Evolutionary conservation across 2,797 vertebrate species (phyloP).

Genomic region (Mycteria americana): DNA sequence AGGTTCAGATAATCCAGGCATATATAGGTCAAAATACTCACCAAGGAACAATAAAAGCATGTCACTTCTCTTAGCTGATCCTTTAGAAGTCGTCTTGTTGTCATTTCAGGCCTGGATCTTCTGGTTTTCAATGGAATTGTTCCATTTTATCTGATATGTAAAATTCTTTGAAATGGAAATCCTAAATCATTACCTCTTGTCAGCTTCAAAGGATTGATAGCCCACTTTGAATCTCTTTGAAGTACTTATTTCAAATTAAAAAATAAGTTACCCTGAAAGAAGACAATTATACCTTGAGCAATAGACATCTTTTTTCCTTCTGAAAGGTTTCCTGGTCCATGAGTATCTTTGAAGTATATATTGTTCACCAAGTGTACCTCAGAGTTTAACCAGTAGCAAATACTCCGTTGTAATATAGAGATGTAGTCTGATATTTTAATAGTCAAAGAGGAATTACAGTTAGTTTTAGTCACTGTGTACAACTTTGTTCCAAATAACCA

Average conservation of each 20-base stretch:
- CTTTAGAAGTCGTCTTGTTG: slow-evolving; percentile 11
- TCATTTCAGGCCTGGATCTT: slow-evolving; percentile 28
- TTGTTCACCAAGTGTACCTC: neutral
- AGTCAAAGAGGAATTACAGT: neutral
- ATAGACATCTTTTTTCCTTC: neutral
- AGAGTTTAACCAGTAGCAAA: neutral
- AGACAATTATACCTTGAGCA: slow-evolving; percentile 54
- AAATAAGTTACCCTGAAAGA: slow-evolving; percentile 48
- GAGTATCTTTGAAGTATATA: neutral
- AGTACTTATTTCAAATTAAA: slow-evolving; percentile 60
- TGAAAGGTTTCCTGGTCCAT: neutral
- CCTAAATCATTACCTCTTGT: slow-evolving; percentile 62
- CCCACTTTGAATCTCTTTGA: slow-evolving; percentile 62
- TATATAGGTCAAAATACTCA: slow-evolving; percentile 14
- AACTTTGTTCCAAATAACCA: neutral
- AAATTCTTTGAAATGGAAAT: slow-evolving; percentile 71
- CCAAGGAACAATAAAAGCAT: neutral
- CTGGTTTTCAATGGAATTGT: slow-evolving; percentile 51
- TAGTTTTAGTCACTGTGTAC: neutral
- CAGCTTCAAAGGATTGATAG: slow-evolving; percentile 62
- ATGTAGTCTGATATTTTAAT: neutral
- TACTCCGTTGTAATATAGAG: neutral
- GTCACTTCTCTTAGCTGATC: neutral
- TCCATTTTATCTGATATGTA: slow-evolving; percentile 50
- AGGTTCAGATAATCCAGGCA: neutral